phyloP scores from a whole-genome alignment of 2,797 vertebrate genomes.

The Monodelphis domestica region DNA sequence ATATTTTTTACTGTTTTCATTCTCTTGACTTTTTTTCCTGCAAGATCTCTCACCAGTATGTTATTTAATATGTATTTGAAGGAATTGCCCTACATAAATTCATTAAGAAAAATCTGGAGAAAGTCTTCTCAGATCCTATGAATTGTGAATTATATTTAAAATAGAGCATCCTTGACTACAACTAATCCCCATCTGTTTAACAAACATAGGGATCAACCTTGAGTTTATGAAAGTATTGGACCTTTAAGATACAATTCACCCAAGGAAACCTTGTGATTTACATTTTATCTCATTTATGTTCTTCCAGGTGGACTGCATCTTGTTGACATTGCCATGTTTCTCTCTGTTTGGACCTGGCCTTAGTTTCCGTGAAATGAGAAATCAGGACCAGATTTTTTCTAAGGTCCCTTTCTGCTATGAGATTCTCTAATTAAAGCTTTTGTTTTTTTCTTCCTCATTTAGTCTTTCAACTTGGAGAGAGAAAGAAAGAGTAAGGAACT shows the following conservation, averaged over 20 bases:
- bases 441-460: background rate
- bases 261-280: background rate
- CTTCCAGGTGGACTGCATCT: background rate
- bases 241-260: background rate
- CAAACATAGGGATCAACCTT: background rate
- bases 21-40: background rate
- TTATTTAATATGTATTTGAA: conserved; percentile 47
- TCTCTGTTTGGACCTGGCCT: background rate
- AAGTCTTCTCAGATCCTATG: conserved; percentile 3
- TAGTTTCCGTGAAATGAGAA: background rate
- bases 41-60: conserved; percentile 8
- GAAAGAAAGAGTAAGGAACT: background rate
- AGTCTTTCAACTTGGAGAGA: background rate
- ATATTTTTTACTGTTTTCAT: background rate
- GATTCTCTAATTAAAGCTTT: background rate
- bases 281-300: background rate
- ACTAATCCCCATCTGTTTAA: background rate
- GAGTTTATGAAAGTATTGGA: background rate
- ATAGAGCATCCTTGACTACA: background rate
- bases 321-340: background rate
- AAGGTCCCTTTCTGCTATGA: background rate
- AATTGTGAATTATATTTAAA: conserved; percentile 42
- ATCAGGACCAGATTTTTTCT: background rate
- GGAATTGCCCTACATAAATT: conserved; percentile 33
- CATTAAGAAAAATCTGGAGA: conserved; percentile 16